These are phyloP conservation scores for Poecilia picta DNA, from an alignment of 2,797 vertebrate genomes.

Conservation along the genomic window DNA sequence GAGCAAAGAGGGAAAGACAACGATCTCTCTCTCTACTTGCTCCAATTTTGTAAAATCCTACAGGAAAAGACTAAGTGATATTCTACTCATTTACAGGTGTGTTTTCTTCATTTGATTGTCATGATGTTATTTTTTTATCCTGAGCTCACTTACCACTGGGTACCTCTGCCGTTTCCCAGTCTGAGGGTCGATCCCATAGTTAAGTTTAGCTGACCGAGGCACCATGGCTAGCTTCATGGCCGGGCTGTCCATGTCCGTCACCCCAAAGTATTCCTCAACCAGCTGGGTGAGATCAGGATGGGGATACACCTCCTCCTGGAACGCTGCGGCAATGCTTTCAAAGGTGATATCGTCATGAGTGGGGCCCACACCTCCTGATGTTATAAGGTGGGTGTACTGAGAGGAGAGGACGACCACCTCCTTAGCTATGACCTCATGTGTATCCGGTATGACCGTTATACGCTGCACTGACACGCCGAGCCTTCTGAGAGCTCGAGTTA, in stretches of 20 bases:
- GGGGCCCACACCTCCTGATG: constrained; percentile 93
- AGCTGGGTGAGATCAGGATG: constrained; percentile 87
- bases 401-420: constrained; percentile 86
- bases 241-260: constrained; percentile 65
- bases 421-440: constrained; percentile 85
- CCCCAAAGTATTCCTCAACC: constrained; percentile 82
- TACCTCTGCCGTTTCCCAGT: constrained; percentile 83
- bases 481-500: constrained; percentile 86
- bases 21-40: background rate
- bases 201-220: constrained; percentile 87
- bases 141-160: constrained; percentile 82
- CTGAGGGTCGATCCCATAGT: constrained; percentile 85
- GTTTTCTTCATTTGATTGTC: background rate
- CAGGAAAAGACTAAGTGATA: background rate
- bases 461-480: constrained; percentile 88
- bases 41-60: background rate
- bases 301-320: constrained; percentile 81
- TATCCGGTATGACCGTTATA: constrained; percentile 89
- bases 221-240: constrained; percentile 89
- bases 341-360: constrained; percentile 96
- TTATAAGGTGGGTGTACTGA: constrained; percentile 89
- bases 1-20: background rate
- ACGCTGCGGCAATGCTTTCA: constrained; percentile 90
- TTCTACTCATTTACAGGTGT: background rate
- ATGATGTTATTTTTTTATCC: background rate